Evolutionary conservation across 2,888 invertebrate species (phyloP), one percentile per base, ranked within the genome.

Genomic region (Brassicogethes aeneus): DNA sequence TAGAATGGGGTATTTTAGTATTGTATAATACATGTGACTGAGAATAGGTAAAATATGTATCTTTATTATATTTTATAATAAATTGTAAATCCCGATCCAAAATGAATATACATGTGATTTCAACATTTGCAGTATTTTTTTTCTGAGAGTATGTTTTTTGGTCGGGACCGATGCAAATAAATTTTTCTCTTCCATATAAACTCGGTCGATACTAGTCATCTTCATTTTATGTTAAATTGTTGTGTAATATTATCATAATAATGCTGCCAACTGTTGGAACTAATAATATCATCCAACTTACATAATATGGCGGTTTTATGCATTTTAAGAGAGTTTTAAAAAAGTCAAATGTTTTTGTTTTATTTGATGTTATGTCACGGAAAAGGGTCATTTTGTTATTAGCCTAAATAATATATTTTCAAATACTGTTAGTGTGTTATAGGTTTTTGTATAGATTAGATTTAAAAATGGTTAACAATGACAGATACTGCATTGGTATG

Each of bases 171-270:
- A 23, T 7, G 10, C 10, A 12, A 32, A 12, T 10, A 32, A 33
- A 43, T 45, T 40, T 31, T 41, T 36, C 44, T 50, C 51, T 53
- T 51, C 47, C 48, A 47, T 45, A 53, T 47, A 55, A 52, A 60
- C 62, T 62, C 64, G 59, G 62, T 62, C 62, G 60, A 55, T 64
- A 64, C 67, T 67, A 67, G 67, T 67, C 67, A 67, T 65, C 63
- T 65, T 60, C 54, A 59, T 57, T 64, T 57, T 64, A 64, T 62
- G 60, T 64, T 63, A 61, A 62, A 58, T 62, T 62, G 59, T 65
- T 64, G 62, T 63, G 55, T 62, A 60, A 61, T 62, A 55, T 60
- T 59, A 53, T 50, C 48, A 55, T 53, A 23, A n/a, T n/a, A n/a
- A n/a, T 23, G 10, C 17, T 36, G 17, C 16, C 12, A 36, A 15